A percentile compares a stretch with the other conserved stretches of the same genome.
These are phyloP conservation scores for Esox lucius DNA, from an alignment of 2,797 vertebrate genomes.

Conservation along the genomic window DNA sequence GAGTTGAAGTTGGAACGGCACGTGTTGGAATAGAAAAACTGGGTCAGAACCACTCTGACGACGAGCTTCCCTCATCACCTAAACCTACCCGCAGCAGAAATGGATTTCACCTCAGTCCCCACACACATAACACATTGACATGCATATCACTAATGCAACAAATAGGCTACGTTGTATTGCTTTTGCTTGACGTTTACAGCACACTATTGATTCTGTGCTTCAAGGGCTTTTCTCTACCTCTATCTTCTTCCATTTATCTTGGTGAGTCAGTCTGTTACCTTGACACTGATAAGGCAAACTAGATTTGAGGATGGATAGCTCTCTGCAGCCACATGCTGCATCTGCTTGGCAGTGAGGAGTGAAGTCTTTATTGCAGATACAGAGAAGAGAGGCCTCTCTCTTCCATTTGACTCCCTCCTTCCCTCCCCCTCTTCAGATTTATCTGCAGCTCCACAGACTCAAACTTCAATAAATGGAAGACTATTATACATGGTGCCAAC, in stretches of 20 bases:
- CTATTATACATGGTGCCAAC: constrained; percentile 66
- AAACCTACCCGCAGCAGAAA: constrained; percentile 11
- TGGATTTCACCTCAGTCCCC: constrained; percentile 26
- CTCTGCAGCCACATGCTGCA: constrained; percentile 55
- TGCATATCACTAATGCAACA: constrained; percentile 5
- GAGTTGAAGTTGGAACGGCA: constrained; percentile 54
- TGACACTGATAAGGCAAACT: constrained; percentile 67
- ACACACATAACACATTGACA: neutral
- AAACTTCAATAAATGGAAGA: constrained; percentile 69
- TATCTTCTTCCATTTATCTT: constrained; percentile 54
- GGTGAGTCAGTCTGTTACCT: constrained; percentile 46
- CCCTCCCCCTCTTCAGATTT: constrained; percentile 57
- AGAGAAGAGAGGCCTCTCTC: constrained; percentile 28
- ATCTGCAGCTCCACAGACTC: constrained; percentile 61
- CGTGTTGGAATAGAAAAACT: constrained; percentile 52
- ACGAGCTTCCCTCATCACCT: constrained; percentile 24
- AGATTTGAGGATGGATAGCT: constrained; percentile 65
- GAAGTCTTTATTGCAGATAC: neutral
- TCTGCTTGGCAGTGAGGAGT: constrained; percentile 59
- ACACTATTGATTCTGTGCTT: constrained; percentile 1
- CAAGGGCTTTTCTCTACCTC: constrained; percentile 20
- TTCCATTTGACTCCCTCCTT: constrained; percentile 19
- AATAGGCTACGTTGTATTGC: constrained; percentile 6
- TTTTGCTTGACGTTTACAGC: constrained; percentile 14
- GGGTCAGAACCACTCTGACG: constrained; percentile 47